Conservation (phyloP, 2,113 vertebrate species). For the Urocolius indicus region DNA sequence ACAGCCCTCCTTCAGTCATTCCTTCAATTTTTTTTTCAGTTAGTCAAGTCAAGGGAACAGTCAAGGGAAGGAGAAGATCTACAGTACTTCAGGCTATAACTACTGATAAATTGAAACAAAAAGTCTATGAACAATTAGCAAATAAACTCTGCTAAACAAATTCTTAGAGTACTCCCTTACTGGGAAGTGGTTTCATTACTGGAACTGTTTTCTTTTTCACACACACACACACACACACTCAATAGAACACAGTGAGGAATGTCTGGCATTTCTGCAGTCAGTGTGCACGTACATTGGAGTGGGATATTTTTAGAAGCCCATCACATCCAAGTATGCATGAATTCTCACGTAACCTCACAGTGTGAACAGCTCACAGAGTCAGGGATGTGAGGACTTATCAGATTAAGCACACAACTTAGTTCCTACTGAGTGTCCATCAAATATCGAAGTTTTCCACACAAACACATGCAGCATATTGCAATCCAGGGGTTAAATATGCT, state of each 20-base stretch:
- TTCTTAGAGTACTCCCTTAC: background rate
- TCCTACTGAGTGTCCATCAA: background rate
- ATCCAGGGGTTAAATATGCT: background rate
- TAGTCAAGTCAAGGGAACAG: background rate
- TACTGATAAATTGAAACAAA: background rate
- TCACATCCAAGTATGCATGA: slow-evolving; percentile 56
- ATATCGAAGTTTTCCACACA: background rate
- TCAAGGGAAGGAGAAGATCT: background rate
- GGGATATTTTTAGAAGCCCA: slow-evolving; percentile 59
- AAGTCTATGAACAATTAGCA: background rate
- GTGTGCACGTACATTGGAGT: slow-evolving; percentile 39
- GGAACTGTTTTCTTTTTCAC: background rate
- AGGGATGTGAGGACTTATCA: slow-evolving; percentile 28
- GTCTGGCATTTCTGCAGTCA: slow-evolving; percentile 66
- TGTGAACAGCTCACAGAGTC: background rate
- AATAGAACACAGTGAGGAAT: slow-evolving; percentile 36
- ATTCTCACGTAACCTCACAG: slow-evolving; percentile 67
- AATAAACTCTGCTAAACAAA: background rate
- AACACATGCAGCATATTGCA: background rate
- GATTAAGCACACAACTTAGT: background rate
- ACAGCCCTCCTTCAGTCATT: background rate
- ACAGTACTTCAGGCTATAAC: background rate
- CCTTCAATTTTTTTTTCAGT: slow-evolving; percentile 9
- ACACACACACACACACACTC: background rate
- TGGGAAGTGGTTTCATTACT: background rate